These are phyloP conservation scores for Phenacoccus solenopsis DNA, from an alignment of 1,140 invertebrate species.

Conservation along the genomic window DNA sequence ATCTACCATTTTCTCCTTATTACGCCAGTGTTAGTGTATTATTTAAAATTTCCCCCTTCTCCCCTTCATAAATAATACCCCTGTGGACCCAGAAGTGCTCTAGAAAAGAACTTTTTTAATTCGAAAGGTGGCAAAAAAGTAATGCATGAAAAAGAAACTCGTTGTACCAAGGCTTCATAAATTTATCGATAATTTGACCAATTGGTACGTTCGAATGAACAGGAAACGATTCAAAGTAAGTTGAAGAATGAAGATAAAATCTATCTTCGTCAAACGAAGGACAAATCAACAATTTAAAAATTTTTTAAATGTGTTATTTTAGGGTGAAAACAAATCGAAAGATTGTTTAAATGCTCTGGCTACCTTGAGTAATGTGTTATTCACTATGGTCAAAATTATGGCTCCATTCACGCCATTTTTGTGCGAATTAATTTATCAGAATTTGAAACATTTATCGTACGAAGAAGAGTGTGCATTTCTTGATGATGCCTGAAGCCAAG, in stretches of 20 bases:
- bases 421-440: constrained; percentile 94
- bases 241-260: too few species aligned
- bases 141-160: too few species aligned
- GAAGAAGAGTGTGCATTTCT: constrained; percentile 70
- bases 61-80: too few species aligned
- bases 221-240: constrained; percentile 47
- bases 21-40: constrained; percentile 41
- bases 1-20: constrained; percentile 87
- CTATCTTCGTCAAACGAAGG: too few species aligned
- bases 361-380: constrained; percentile 78
- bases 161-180: constrained; percentile 87
- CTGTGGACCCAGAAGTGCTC: too few species aligned
- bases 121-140: too few species aligned
- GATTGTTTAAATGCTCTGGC: constrained; percentile 77
- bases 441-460: constrained; percentile 41
- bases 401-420: constrained; percentile 96
- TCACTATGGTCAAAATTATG: constrained; percentile 82
- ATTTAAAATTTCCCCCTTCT: too few species aligned
- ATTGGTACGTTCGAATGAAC: constrained; percentile 98
- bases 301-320: too few species aligned
- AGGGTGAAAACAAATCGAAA: constrained; percentile 60
- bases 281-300: too few species aligned
- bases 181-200: constrained; percentile 95
- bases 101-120: too few species aligned
- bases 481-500: constrained; percentile 67